Evolutionary conservation across 2,797 vertebrate genomes (phyloP).

Genomic region (Chrosomus eos): DNA sequence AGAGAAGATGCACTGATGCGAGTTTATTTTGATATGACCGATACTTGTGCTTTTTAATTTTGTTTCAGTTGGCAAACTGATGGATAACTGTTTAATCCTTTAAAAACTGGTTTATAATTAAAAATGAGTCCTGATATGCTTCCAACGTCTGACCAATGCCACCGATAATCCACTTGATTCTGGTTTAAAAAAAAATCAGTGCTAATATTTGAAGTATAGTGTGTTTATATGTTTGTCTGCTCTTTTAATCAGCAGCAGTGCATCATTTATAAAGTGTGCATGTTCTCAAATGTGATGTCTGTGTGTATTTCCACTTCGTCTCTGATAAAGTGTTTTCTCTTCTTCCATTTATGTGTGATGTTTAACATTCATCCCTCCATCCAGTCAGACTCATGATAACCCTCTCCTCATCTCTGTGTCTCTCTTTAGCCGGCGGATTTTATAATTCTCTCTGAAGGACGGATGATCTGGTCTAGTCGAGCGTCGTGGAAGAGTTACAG

Average conservation of each 20-base stretch:
- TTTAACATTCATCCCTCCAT: conserved; percentile 36
- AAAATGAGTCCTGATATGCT: neutral
- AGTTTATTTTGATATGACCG: too few relatives aligned
- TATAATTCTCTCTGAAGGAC: conserved; percentile 81
- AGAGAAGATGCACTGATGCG: neutral
- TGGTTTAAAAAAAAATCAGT: neutral
- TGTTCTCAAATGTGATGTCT: neutral
- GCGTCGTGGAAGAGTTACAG: conserved; percentile 75
- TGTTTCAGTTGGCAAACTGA: neutral
- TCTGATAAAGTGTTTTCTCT: neutral
- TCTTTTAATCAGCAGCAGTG: neutral
- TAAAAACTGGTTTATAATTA: neutral
- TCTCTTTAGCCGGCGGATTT: conserved; percentile 81
- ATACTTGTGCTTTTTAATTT: neutral
- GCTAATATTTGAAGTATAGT: neutral
- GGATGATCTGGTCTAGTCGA: conserved; percentile 74
- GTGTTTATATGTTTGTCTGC: neutral
- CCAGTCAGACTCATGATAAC: conserved; percentile 30
- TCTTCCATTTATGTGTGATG: neutral
- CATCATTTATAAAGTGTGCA: too few relatives aligned
- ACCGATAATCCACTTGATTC: neutral
- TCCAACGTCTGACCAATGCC: neutral
- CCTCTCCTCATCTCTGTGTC: conserved; percentile 56
- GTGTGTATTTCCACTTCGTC: neutral
- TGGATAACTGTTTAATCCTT: neutral